These are phyloP conservation scores for Xylophagus ater DNA, from an alignment of 2,888 invertebrate species.

Conservation along the genomic window DNA sequence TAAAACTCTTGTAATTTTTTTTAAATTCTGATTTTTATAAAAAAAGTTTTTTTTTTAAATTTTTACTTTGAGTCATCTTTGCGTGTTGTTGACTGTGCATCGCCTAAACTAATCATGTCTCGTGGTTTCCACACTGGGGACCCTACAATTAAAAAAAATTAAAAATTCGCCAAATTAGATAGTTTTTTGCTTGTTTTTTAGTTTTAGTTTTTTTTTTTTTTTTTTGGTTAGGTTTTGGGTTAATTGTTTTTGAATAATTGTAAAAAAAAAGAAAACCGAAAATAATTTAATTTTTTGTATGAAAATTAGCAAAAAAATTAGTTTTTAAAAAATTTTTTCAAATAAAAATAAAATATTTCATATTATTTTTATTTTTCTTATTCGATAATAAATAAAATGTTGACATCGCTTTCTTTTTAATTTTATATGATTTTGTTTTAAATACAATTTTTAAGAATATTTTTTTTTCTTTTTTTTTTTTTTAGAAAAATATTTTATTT, in stretches of 20 bases:
- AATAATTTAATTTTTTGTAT: not conserved
- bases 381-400: conserved; percentile 30
- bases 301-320: no score
- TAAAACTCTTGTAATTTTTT: conserved; percentile 11
- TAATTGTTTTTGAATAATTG: not conserved
- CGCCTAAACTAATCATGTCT: conserved; percentile 59
- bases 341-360: conserved; percentile 8
- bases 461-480: conserved; percentile 24
- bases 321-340: conserved; percentile 13
- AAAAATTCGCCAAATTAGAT: conserved; percentile 30
- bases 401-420: conserved; percentile 35
- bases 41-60: conserved; percentile 18
- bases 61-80: conserved; percentile 42
- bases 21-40: conserved; percentile 17
- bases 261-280: not conserved
- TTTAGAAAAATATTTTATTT: conserved; percentile 11
- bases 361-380: conserved; percentile 20
- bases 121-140: conserved; percentile 98
- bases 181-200: conserved; percentile 21
- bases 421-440: conserved; percentile 14
- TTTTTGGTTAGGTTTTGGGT: conserved; percentile 13
- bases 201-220: conserved; percentile 17
- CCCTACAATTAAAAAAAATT: conserved; percentile 62
- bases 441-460: conserved; percentile 18
- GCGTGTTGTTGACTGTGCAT: conserved; percentile 42